These are phyloP conservation scores for Pristionchus entomophagus DNA, from an alignment of 2,888 invertebrate genomes.

Conservation along the genomic window DNA sequence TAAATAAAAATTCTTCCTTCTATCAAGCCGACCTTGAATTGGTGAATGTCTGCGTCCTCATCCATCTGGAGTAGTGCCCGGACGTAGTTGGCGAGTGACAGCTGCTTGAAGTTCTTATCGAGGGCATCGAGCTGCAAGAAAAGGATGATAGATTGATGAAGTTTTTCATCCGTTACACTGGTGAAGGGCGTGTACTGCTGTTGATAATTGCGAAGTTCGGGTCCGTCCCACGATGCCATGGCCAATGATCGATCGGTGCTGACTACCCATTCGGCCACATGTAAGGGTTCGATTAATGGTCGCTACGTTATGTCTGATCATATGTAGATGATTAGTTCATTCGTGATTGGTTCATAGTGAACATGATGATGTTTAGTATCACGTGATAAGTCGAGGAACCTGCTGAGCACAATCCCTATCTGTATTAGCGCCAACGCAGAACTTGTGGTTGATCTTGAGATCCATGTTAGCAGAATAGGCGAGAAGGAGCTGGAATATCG, in stretches of 20 bases:
- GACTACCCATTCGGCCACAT: slow-evolving; percentile 49
- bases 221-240: slow-evolving; percentile 53
- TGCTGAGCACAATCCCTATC: background rate
- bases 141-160: no score
- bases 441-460: background rate
- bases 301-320: slow-evolving; percentile 40
- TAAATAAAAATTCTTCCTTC: no score
- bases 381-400: background rate
- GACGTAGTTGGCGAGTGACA: no score
- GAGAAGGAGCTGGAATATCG: background rate
- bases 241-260: slow-evolving; percentile 55
- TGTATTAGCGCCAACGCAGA: background rate
- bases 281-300: background rate
- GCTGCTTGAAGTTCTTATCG: no score
- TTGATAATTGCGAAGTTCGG: slow-evolving; percentile 53
- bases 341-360: no score
- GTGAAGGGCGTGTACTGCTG: slow-evolving; percentile 54
- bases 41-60: no score
- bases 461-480: background rate
- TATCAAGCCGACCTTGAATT: no score
- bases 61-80: no score
- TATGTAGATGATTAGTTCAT: no score
- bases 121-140: no score
- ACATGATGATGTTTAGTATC: no score
- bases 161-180: background rate